Base-by-base conservation (phyloP, 2,113 vertebrate species). In the Phoenicopterus ruber region DNA sequence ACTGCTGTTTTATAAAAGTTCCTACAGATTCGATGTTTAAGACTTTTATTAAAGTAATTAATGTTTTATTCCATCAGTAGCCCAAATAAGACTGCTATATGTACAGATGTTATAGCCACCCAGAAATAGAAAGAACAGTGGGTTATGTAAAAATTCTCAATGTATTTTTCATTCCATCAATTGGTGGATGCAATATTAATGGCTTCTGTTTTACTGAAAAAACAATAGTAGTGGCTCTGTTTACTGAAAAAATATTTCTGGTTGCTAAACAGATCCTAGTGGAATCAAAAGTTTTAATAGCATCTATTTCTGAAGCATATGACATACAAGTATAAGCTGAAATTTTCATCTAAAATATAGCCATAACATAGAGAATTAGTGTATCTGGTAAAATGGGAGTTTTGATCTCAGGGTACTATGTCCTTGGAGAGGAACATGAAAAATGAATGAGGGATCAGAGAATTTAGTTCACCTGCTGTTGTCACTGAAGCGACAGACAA, bases 381-480 rank as follows among this genome's bases (percentile, higher is more conserved):
- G 2, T 86, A 73, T 57, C 49, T 36, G 18, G 49, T 93, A 76
- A 80, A 92, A 87, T 7, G 5, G 24, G 52, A 93, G 28, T 52
- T 86, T 70, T 79, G 46, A 73, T 94, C 86, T 86, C 82, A 62
- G 40, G 44, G 22, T 86, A 82, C 25, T 54, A 42, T 21, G 46
- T 88, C 94, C 88, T 93, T 9, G 1, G 79, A 94, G 71, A 94
- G 38, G 4, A 88, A 77, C 38, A 77, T 54, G 76, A 94, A 92
- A 95, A 93, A 96, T 32, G 4, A 74, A 92, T 83, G 71, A 94
- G n/a, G n/a, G 24, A 88, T 69, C 49, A 90, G 66, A 90, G 36
- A 86, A 80, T 73, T 92, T 54, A 66, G 50, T 92, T 92, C 88
- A 73, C n/a, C 42, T 46, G 19, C 28, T 90, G 59, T 50, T 73